A percentile compares a stretch with the other conserved stretches of the same genome.
These are phyloP conservation scores for Drosophila algonquin DNA, from an alignment of 2,888 invertebrate species.

Conservation along the genomic window DNA sequence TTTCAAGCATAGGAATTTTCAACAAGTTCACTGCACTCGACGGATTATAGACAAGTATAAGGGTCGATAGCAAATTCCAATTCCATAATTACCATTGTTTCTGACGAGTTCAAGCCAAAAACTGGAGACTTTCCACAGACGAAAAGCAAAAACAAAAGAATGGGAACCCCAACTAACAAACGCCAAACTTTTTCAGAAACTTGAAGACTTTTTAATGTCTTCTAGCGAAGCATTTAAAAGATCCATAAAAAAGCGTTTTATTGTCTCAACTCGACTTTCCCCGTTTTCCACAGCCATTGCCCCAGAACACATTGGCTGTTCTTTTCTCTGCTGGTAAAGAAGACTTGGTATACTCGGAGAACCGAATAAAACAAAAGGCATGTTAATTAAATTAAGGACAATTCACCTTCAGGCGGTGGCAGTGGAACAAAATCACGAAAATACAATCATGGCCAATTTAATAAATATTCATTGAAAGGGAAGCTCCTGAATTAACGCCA, in stretches of 20 bases:
- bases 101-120: slow-evolving; percentile 46
- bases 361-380: slow-evolving; percentile 42
- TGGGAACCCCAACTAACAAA: slow-evolving; percentile 31
- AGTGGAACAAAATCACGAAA: slow-evolving; percentile 27
- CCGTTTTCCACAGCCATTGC: slow-evolving; percentile 18
- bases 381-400: slow-evolving; percentile 64
- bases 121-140: slow-evolving; percentile 31
- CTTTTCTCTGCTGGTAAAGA: slow-evolving; percentile 31
- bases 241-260: slow-evolving; percentile 66
- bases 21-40: slow-evolving; percentile 33
- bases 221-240: slow-evolving; percentile 64
- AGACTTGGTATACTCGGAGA: neutral
- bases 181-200: slow-evolving; percentile 48
- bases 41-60: slow-evolving; percentile 21
- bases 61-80: slow-evolving; percentile 5
- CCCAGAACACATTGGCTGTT: slow-evolving; percentile 41
- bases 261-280: slow-evolving; percentile 49
- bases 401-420: slow-evolving; percentile 47
- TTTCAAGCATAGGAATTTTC: slow-evolving; percentile 15
- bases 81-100: slow-evolving; percentile 61
- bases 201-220: slow-evolving; percentile 69
- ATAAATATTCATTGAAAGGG: too few relatives aligned
- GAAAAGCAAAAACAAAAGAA: slow-evolving; percentile 39
- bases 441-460: neutral
- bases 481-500: too few relatives aligned